Evolutionary conservation across 2,797 vertebrate species (phyloP).

Genomic region (Bucorvus abyssinicus): DNA sequence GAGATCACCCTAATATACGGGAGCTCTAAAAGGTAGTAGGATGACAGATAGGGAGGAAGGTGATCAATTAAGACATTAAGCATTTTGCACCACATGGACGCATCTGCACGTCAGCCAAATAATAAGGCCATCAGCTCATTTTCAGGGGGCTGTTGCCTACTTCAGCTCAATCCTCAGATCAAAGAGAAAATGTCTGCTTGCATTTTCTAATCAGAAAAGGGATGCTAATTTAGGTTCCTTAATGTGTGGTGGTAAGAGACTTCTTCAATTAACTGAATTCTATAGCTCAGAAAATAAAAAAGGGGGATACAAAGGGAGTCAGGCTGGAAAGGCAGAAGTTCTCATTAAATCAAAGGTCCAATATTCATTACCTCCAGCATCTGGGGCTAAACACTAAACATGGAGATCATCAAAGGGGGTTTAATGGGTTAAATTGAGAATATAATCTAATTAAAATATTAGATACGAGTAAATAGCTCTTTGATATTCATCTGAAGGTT

Average conservation of each 20-base stretch:
- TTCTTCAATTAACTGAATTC: slow-evolving; percentile 99
- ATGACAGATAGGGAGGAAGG: slow-evolving; percentile 84
- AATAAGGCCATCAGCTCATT: slow-evolving; percentile 98
- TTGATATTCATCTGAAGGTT: slow-evolving; percentile 97
- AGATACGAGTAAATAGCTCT: slow-evolving; percentile 95
- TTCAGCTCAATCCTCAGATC: slow-evolving; percentile 91
- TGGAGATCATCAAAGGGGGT: slow-evolving; percentile 92
- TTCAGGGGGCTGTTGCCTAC: slow-evolving; percentile 88
- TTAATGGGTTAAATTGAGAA: slow-evolving; percentile 99
- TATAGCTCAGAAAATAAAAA: slow-evolving; percentile 83
- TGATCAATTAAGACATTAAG: slow-evolving; percentile 99
- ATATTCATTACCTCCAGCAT: slow-evolving; percentile 91
- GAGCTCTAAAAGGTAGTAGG: slow-evolving; percentile 51
- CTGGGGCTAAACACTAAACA: slow-evolving; percentile 96
- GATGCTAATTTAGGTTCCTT: slow-evolving; percentile 98
- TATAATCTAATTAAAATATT: slow-evolving; percentile 99
- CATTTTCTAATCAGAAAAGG: slow-evolving; percentile 89
- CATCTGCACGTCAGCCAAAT: slow-evolving; percentile 92
- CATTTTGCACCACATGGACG: slow-evolving; percentile 90
- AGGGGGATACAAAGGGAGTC: slow-evolving; percentile 87
- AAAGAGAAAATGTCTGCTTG: slow-evolving; percentile 86
- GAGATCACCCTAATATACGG: slow-evolving; percentile 71
- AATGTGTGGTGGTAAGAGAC: slow-evolving; percentile 94
- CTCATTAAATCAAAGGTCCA: slow-evolving; percentile 96
- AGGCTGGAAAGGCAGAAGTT: slow-evolving; percentile 85